These are phyloP conservation scores for Turritopsis rubra DNA, from an alignment of 30 jellyfish, hydroid and myxozoan genomes.

Conservation along the genomic window DNA sequence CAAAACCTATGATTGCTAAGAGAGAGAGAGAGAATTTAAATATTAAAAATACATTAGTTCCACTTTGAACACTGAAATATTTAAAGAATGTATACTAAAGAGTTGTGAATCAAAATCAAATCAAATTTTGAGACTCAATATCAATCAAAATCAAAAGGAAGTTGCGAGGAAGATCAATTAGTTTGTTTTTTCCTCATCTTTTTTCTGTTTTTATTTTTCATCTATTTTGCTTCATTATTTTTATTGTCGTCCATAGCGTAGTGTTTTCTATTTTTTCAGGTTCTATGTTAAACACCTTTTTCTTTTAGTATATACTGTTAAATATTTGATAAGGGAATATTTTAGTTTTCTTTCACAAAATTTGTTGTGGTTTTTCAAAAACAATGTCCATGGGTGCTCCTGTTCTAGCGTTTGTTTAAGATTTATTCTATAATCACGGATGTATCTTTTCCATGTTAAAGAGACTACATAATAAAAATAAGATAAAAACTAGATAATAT, in stretches of 20 bases:
- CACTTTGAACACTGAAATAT: no score
- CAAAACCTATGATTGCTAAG: no score
- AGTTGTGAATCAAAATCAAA: no score
- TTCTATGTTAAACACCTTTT: not conserved
- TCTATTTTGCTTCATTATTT: not conserved
- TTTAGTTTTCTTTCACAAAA: not conserved
- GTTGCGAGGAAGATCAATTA: no score
- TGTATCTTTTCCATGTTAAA: not conserved
- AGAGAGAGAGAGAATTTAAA: no score
- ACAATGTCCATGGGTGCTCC: not conserved
- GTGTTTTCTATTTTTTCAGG: not conserved
- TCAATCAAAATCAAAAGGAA: no score
- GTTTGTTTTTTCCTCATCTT: no score
- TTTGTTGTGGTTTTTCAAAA: not conserved
- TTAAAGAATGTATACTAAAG: no score
- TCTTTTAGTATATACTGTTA: not conserved
- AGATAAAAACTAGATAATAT: not conserved
- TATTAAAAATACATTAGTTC: no score
- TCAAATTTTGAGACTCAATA: no score
- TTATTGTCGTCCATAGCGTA: not conserved
- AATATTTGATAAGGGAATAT: not conserved
- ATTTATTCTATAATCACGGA: not conserved
- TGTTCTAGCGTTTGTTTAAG: not conserved
- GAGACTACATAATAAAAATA: no score
- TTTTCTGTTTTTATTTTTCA: not conserved